Conservation (phyloP, 2,797 vertebrate genomes). For the Sebastiscus albofasciatus region DNA sequence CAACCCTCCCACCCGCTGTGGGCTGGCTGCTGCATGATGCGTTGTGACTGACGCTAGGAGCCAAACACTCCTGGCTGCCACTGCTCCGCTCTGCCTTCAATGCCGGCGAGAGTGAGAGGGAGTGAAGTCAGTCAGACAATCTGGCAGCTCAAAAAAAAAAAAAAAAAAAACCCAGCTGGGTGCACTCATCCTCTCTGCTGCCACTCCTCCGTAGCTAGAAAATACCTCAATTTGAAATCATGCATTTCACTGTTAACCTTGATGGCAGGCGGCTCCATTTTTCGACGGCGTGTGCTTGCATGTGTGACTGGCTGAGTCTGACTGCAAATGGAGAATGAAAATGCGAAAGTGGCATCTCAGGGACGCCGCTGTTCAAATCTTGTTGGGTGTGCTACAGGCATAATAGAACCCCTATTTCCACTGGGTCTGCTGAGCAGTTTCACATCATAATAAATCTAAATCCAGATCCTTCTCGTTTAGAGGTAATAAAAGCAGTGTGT, state of each 20-base stretch:
- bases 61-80: slow-evolving; percentile 35
- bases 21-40: slow-evolving; percentile 61
- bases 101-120: slow-evolving; percentile 21
- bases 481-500: slow-evolving; percentile 24
- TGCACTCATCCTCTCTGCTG: slow-evolving; percentile 51
- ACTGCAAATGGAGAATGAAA: slow-evolving; percentile 50
- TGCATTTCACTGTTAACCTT: slow-evolving; percentile 58
- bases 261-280: slow-evolving; percentile 43
- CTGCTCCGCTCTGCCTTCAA: slow-evolving; percentile 42
- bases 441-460: slow-evolving; percentile 22
- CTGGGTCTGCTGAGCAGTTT: slow-evolving; percentile 10
- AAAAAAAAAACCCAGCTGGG: slow-evolving; percentile 46
- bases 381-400: slow-evolving; percentile 18
- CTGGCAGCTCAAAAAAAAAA: slow-evolving; percentile 45
- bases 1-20: slow-evolving; percentile 27
- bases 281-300: background rate
- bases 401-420: slow-evolving; percentile 18
- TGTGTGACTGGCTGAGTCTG: slow-evolving; percentile 29
- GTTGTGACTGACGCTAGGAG: slow-evolving; percentile 60
- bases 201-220: slow-evolving; percentile 48
- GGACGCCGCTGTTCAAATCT: slow-evolving; percentile 41
- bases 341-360: slow-evolving; percentile 18
- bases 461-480: slow-evolving; percentile 12
- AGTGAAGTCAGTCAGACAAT: slow-evolving; percentile 57
- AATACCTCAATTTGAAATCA: slow-evolving; percentile 62